Evolutionary conservation across 2,888 invertebrate species (phyloP), one percentile per base, ranked within the genome.

Genomic region (Acrobasis consociella): DNA sequence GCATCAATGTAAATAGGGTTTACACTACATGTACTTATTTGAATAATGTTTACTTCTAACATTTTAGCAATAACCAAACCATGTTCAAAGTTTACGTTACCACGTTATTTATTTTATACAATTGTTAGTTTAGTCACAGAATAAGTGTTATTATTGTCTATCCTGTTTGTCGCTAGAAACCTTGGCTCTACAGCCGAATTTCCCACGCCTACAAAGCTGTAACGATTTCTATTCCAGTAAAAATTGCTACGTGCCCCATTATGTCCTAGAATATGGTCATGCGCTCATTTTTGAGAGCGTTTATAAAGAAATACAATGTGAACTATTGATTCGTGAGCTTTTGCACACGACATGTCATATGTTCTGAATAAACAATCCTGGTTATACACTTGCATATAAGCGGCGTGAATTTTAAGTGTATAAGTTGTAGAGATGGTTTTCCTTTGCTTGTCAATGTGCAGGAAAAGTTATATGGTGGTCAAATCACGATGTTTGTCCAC

Each of bases 251-350:
- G 67, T 65, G 63, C 64, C 62, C 69, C 65, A 71, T 72, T 70
- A 69, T 70, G 64, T 59, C 56, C 58, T 42, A 64, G 17, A 67
- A 70, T 85, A 87, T 82, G 88, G 88, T 65, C 83, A 78, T 87
- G 86, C 72, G 72, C 80, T 83, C 83, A 85, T 86, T 86, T 87
- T 87, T 83, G 83, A 82, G 72, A 80, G 76, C 82, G 77, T 83
- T 83, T 85, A 84, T 81, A 86, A 82, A 86, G 81, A 83, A 83
- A 83, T 80, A 86, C 82, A 85, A 82, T 81, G 80, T 79, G 79
- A 77, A 77, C 77, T 80, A 81, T 79, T 77, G 82, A 80, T 84
- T 56, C 84, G 82, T 84, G 84, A 86, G 84, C 80, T 85, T 85
- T 86, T 81, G 82, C 83, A 78, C 84, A 79, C 82, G 81, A 77